These are phyloP conservation scores for Morpho deidamia DNA, from an alignment of 2,888 invertebrate species.

Conservation along the genomic window DNA sequence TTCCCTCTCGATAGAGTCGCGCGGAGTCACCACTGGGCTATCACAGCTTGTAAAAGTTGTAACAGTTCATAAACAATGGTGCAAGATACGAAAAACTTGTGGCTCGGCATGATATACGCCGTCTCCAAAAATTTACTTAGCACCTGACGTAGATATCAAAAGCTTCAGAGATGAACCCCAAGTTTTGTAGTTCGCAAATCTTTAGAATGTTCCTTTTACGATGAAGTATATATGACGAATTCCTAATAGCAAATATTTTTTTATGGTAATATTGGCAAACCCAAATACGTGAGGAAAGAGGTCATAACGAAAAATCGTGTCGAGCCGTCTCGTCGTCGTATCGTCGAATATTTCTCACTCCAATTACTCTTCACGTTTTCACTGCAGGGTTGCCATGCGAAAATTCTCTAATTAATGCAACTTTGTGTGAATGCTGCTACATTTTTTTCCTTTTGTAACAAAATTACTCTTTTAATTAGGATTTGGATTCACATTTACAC, in stretches of 20 bases:
- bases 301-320: conserved; percentile 36
- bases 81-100: no score
- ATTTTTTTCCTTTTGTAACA: conserved; percentile 16
- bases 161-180: no score
- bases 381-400: conserved; percentile 38
- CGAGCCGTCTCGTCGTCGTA: conserved; percentile 23
- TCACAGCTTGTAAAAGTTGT: no score
- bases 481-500: conserved; percentile 12
- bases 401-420: conserved; percentile 24
- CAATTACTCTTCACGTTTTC: conserved; percentile 43
- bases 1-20: no score
- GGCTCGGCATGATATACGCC: no score
- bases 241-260: not conserved
- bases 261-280: conserved; percentile 8
- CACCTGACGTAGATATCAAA: no score
- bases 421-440: conserved; percentile 13
- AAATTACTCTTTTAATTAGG: conserved; percentile 21
- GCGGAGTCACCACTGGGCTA: no score
- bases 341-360: conserved; percentile 44
- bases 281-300: conserved; percentile 13
- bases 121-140: no score
- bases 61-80: no score
- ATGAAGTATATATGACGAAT: no score
- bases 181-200: no score
- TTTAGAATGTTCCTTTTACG: no score